Evolutionary conservation across 2,113 vertebrate genomes (phyloP), one percentile per base, ranked within the genome.

Genomic region (Patagioenas fasciata): DNA sequence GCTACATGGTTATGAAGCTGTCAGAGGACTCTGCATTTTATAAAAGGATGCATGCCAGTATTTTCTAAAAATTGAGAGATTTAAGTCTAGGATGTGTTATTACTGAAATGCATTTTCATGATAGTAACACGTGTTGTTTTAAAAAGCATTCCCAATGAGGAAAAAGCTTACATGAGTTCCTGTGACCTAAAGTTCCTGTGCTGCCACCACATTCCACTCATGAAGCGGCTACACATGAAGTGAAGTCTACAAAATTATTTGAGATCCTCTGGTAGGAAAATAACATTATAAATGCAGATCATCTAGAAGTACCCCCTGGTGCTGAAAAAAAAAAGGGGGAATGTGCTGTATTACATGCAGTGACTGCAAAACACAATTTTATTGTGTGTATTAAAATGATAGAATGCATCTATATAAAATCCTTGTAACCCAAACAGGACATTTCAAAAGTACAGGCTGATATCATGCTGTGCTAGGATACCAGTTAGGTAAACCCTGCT

Each of bases 321-420:
- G 72, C 75, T 80, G 81, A 4, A 80, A 38, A 50, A 32, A 19
- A 15, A 23, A 14, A 44, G 17, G 36, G 77, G 38, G 69, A 20
- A 78, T 75, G 71, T 56, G 51, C 28, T 91, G 53, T 72, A 61
- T 44, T 82, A 70, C 71, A 85, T 2, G 50, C 74, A 80, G 78
- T 8, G 70, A 83, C 93, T 83, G 67, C 40, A 88, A 89, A 88
- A 69, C 70, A 88, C 85, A 85, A 83, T 73, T 96, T 92, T 89
- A 95, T 79, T 50, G 56, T 61, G 84, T 91, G 94, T 93, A 95
- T 94, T 95, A 96, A 96, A 95, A 91, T 87, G 89, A 93, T 56
- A 69, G 80, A 96, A 82, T 51, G 82, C 72, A 86, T 36, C 78
- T 65, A 21, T 48, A 85, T 66, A 89, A 80, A 64, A 89, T 15